A percentile compares a stretch with the other conserved stretches of the same genome.
Conservation (phyloP, 1,140 invertebrate genomes). For the Penaeus indicus region DNA sequence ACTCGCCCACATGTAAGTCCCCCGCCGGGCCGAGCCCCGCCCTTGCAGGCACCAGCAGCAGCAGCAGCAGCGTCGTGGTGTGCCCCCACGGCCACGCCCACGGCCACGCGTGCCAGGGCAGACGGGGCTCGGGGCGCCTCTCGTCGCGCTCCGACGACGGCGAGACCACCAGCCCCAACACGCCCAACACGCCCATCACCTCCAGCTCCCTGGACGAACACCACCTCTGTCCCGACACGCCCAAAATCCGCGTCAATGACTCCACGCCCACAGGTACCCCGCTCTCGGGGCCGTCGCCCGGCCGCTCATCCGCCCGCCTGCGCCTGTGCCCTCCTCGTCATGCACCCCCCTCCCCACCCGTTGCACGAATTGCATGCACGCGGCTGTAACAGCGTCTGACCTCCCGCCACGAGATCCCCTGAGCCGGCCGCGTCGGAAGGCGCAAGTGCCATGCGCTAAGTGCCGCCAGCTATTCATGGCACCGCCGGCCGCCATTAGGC, state of each 20-base stretch:
- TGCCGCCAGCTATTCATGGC: no score
- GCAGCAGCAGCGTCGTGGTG: slow-evolving; percentile 34
- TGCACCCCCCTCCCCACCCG: neutral
- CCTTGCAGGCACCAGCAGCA: slow-evolving; percentile 36
- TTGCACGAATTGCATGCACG: neutral
- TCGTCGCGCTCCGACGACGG: slow-evolving; percentile 63
- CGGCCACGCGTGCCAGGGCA: slow-evolving; percentile 27
- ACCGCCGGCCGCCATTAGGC: no score
- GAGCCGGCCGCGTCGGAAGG: no score
- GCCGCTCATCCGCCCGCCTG: neutral
- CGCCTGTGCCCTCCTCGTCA: neutral
- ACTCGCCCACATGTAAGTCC: slow-evolving; percentile 63
- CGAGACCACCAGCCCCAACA: slow-evolving; percentile 54
- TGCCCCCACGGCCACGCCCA: neutral
- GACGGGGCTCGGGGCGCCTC: slow-evolving; percentile 54
- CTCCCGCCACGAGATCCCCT: neutral
- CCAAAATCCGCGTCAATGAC: slow-evolving; percentile 66
- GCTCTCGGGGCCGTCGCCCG: neutral
- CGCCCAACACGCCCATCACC: slow-evolving; percentile 64
- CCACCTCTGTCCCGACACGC: slow-evolving; percentile 65
- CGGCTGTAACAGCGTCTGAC: neutral
- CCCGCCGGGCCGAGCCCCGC: slow-evolving; percentile 15
- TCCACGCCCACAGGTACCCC: slow-evolving; percentile 64
- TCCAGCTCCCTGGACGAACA: slow-evolving; percentile 65
- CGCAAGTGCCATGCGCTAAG: no score